Evolutionary conservation across 2,888 invertebrate genomes (phyloP), one percentile per base, ranked within the genome.

Genomic region (Coenonympha arcania): DNA sequence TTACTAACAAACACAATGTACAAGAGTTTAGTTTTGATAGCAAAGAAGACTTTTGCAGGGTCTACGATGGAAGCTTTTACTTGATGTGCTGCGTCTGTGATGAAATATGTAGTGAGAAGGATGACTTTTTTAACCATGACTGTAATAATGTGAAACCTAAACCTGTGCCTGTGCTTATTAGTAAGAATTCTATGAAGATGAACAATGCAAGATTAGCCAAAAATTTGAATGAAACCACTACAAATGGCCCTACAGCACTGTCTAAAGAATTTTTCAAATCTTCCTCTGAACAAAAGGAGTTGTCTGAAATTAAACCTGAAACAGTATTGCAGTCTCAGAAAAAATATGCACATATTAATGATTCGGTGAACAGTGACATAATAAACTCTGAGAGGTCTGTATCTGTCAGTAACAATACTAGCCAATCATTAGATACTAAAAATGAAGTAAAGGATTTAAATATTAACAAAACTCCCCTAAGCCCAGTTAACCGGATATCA

Each of bases 21-120:
- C 89, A 90, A 62, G 92, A 93, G 64, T 89, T 89, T 56, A 88
- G 89, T 57, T 93, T 90, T 71, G 84, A 89, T 31, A 89, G 88
- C 39, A 89, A 90, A 52, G 90, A 91, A 57, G 91, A 92, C 55
- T 91, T 93, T 68, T 88, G 89, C 58, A 88, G 84, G 66, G 87
- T 87, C 39, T 90, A 90, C 66, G 88, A 88, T 64, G 91, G 91
- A 49, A 90, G 91, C 2, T 89, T 92, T 64, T 93, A 91, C 75
- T 82, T 94, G 55, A 91, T 93, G 85, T 95, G 95, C 70, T 93
- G 94, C 80, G 89, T 88, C 28, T 95, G 94, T 80, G 92, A 93
- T 73, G 90, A 91, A 71, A 90, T 93, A 28, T 94, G 93, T 74
- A 89, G 89, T 57, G 92, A 92, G 68, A 88, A 90, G 61, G 92